A percentile compares a stretch with the other conserved stretches of the same genome.
phyloP scores from a whole-genome alignment of 2,888 invertebrate genomes.

The Epicampocera succincta region DNA sequence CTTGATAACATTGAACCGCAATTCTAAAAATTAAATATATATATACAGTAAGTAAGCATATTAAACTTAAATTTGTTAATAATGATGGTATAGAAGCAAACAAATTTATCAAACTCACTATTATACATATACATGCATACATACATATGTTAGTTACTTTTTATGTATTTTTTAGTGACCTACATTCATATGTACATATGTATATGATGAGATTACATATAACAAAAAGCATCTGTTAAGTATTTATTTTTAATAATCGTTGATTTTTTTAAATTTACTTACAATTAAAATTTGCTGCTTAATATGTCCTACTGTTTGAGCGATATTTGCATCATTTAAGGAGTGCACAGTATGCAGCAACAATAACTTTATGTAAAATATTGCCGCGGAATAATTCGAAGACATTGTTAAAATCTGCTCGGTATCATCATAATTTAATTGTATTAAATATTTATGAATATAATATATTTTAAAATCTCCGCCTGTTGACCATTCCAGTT shows the following conservation, averaged over 20 bases:
- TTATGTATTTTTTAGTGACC: too few relatives aligned
- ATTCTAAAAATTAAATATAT: conserved; percentile 72
- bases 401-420: conserved; percentile 37
- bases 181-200: too few relatives aligned
- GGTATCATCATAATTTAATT: conserved; percentile 45
- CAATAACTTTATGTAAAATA: conserved; percentile 74
- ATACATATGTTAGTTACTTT: too few relatives aligned
- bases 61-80: too few relatives aligned
- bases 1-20: conserved; percentile 63
- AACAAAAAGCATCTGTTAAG: too few relatives aligned
- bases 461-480: conserved; percentile 70
- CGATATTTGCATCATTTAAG: conserved; percentile 2
- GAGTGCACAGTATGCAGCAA: conserved; percentile 65
- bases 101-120: too few relatives aligned
- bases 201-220: too few relatives aligned
- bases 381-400: conserved; percentile 68
- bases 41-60: neutral
- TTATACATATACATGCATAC: too few relatives aligned
- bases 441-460: conserved; percentile 43
- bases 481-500: neutral
- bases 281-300: conserved; percentile 70
- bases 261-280: conserved; percentile 21
- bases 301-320: neutral
- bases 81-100: too few relatives aligned
- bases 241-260: neutral